These are phyloP conservation scores for Argynnis bischoffii DNA, from an alignment of 2,888 invertebrate genomes.

Conservation along the genomic window DNA sequence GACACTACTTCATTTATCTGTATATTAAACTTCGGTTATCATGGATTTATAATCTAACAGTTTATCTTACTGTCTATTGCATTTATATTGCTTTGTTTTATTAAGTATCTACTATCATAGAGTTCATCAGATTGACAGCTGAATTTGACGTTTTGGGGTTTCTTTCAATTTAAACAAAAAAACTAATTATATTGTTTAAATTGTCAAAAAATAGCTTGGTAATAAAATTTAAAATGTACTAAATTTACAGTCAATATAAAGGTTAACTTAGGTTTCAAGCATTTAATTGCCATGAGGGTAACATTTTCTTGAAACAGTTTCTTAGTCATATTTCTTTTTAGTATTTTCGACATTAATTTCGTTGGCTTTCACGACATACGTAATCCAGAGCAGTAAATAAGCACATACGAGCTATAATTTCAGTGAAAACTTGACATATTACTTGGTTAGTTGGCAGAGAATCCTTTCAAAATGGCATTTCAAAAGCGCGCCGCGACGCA, in stretches of 20 bases:
- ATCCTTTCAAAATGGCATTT: conserved; percentile 48
- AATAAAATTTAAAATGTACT: no score
- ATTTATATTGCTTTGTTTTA: conserved; percentile 16
- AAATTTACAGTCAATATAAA: no score
- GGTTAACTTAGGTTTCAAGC: conserved; percentile 2
- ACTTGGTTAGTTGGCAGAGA: conserved; percentile 43
- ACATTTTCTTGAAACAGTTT: conserved; percentile 1
- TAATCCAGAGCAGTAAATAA: conserved; percentile 28
- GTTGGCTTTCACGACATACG: conserved; percentile 30
- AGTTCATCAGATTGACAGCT: neutral
- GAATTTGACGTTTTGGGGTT: neutral
- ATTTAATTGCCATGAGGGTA: conserved; percentile 7
- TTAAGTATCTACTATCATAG: neutral
- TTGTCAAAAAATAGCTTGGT: no score
- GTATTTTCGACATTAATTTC: conserved; percentile 29
- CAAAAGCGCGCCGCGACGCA: conserved; percentile 36
- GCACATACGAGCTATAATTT: conserved; percentile 33
- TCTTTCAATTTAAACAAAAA: neutral
- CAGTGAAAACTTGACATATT: conserved; percentile 34
- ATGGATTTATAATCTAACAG: conserved; percentile 29
- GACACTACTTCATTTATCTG: conserved; percentile 58
- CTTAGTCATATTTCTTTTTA: conserved; percentile 23
- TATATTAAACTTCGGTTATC: conserved; percentile 31
- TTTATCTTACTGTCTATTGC: conserved; percentile 24
- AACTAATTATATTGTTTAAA: no score